A percentile compares a stretch with the other conserved stretches of the same genome.
phyloP scores from a whole-genome alignment of 2,797 vertebrate genomes.

The Pipistrellus pipistrellus region DNA sequence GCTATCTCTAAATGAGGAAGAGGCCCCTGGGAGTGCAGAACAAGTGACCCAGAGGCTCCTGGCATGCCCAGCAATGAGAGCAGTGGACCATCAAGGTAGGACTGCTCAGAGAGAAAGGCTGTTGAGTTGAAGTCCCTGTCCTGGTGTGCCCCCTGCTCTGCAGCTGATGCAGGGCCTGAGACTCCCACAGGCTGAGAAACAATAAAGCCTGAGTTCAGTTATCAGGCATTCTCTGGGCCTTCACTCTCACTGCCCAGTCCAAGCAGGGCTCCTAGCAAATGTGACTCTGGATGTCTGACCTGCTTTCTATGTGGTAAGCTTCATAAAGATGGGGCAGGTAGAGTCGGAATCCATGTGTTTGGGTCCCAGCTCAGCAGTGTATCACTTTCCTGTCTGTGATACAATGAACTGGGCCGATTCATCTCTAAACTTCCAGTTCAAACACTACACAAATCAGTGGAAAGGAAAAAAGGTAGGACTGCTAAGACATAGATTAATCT shows the following conservation, averaged over 20 bases:
- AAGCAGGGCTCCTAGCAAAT: fast-evolving
- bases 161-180: too few relatives aligned
- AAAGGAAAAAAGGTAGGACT: neutral
- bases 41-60: neutral
- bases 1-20: neutral
- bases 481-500: neutral
- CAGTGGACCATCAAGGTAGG: fast-evolving
- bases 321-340: fast-evolving
- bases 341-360: fast-evolving
- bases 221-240: neutral
- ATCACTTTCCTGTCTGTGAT: neutral
- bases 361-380: fast-evolving
- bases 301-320: neutral
- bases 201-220: neutral
- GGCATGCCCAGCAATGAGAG: fast-evolving
- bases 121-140: fast-evolving
- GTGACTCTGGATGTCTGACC: too few relatives aligned
- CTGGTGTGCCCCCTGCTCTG: fast-evolving
- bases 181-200: neutral
- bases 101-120: neutral
- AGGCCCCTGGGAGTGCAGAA: neutral
- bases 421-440: neutral
- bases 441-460: neutral
- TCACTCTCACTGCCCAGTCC: too few relatives aligned
- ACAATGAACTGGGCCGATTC: neutral